Evolutionary conservation across 2,888 invertebrate species (phyloP), one percentile per base, ranked within the genome.

Genomic region (Drosophila mulleri): DNA sequence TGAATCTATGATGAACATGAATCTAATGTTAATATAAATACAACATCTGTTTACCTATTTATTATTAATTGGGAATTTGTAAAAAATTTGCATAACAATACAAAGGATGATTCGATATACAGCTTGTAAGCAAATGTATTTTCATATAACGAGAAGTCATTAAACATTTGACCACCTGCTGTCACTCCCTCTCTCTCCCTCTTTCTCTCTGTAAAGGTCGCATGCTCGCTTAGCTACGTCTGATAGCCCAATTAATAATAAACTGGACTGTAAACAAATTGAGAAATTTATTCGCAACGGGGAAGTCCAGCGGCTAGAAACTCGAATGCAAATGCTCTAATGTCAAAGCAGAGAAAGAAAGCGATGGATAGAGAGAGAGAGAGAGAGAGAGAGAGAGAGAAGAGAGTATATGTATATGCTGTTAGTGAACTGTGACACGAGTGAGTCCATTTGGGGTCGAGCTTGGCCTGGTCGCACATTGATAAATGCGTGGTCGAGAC

Each of bases 401-500:
- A 11, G 18, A 18, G 42, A 18, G 11, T 12, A 26, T 6, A 1
- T 29, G 8, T 29, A 29, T 29, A 29, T 29, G 29, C 29, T 29
- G 8, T 8, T 8, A 9, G 29, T 39, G 50, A 72, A 76, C 63
- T 62, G 53, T 78, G 78, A 73, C 73, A 62, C 61, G 72, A 37
- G 20, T 8, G 52, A 20, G 52, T 53, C 52, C 37, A 53, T 53
- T 64, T 67, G 76, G 53, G 58, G 63, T 65, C 64, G 64, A 50
- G 45, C 35, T 26, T 18, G 16, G 20, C 18, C 35, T 23, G 32
- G 20, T 14, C 45, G 18, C 56, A 72, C 74, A 70, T 47, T 78
- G 78, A 77, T 59, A 67, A 77, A 77, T 78, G 54, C 44, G 14
- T 53, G 42, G 42, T 35, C 52, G 58, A 32, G 66, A 61, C 53